Base-by-base conservation (phyloP, 2,113 vertebrate genomes). In the Saccopteryx leptura region DNA sequence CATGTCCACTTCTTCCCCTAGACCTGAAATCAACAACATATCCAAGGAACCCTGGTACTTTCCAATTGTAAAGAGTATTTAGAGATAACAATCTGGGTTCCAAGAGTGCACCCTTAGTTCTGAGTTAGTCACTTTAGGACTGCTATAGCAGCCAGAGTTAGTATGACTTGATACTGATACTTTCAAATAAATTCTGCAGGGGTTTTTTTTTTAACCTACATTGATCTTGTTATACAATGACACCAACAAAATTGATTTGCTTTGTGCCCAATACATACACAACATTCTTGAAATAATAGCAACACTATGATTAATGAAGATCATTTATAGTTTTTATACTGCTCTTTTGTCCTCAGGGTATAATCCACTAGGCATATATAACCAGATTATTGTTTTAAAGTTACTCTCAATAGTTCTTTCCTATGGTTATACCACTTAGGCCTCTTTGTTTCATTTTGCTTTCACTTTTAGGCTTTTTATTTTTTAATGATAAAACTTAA, bases 321-420 rank as follows among this genome's bases (percentile, higher is more conserved):
- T 9, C 31, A 80, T 74, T 65, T 80, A 85, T 52, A 5, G 4
- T 50, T 80, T 86, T 91, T 88, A 72, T 11, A 48, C 26, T 33
- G 54, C 8, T 68, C n/a, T 84, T 87, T 23, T 74, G 33, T 76
- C 50, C 31, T 82, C 14, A 50, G 18, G 71, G 31, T 68, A 68
- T 31, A 82, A 92, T n/a, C n/a, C n/a, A 81, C 23, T 74, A 52
- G 9, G 7, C 4, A 75, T 9, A 7, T 65, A 66, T 12, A 92
- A 75, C 92, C n/a, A 87, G 79, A 84, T 90, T 78, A 61, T 24
- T 54, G 33, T 74, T 84, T 72, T 91, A 81, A 94, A 91, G 8
- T 74, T 12, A 95, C 48, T 74, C 81, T 56, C 63, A 91, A 48
- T 23, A 66, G n/a, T 66, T 72, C 63, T 24, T 71, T 79, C 48